Evolutionary conservation across 2,797 vertebrate species (phyloP).

Genomic region (Cuculus canorus): DNA sequence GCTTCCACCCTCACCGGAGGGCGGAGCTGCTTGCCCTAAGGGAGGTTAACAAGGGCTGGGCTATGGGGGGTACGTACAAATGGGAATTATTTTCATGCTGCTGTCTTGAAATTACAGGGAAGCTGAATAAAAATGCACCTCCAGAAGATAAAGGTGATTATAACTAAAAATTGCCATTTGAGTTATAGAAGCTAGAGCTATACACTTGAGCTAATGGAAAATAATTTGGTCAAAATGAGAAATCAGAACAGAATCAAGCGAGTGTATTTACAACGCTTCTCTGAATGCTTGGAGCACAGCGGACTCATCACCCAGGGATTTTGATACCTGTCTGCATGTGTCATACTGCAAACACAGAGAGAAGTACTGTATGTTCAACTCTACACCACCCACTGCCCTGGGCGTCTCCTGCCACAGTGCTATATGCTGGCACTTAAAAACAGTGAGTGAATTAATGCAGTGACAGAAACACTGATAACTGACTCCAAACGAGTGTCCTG

Average conservation of each 20-base stretch:
- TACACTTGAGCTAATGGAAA: not conserved
- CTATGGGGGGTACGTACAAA: not conserved
- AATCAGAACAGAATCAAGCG: not conserved
- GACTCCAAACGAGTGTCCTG: not conserved
- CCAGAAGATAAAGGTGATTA: not conserved
- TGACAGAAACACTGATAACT: not conserved
- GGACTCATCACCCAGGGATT: not conserved
- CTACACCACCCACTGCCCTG: accelerated
- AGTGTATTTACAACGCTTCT: not conserved
- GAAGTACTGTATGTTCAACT: too few species aligned
- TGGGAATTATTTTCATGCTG: not conserved
- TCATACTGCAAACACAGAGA: not conserved
- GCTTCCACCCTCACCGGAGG: not conserved
- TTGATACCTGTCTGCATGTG: not conserved
- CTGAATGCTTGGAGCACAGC: not conserved
- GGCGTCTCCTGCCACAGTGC: not conserved
- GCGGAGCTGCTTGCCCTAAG: not conserved
- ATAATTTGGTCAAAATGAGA: not conserved
- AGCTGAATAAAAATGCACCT: not conserved
- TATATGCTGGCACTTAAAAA: not conserved
- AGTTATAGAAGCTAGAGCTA: not conserved
- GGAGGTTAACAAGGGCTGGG: not conserved
- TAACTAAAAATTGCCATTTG: not conserved
- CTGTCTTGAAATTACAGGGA: not conserved
- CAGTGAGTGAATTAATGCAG: not conserved